Base-by-base conservation (phyloP, 1,140 invertebrate species). In the Trachymyrmex septentrionalis region DNA sequence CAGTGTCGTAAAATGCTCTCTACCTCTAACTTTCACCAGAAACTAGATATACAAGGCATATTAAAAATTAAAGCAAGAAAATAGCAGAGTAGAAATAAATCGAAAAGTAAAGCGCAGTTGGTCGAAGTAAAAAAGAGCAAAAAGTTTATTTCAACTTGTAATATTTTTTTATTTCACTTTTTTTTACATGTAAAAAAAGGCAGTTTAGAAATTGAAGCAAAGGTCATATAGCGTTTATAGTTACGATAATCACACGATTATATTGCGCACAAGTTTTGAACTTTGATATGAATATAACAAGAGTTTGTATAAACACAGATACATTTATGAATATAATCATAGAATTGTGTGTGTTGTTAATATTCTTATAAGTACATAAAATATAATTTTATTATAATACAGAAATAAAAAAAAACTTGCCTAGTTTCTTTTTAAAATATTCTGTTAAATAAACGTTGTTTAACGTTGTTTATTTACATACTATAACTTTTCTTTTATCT, bases 11-110 rank as follows among this genome's bases (percentile, higher is more conserved):
- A 64, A 24, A 48, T 64, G 21, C 19, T 44, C 5, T 48, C 0
- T 10, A n/a, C 27, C 5, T 48, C 2, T 12, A n/a, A 64, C 38
- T 77, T 78, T 78, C 61, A 78, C 19, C 24, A 44, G 44, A 78
- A 66, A 10, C 6, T 50, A 44, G n/a, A 7, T 44, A 6, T 75
- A 57, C 27, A 9, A 57, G 6, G 12, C 19, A 27, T 55, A 12
- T 44, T 4, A 50, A 19, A 61, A 61, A 44, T 12, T 44, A 44
- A 61, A 61, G 7, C 12, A 21, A 59, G 9, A 4, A 59, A 44
- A 34, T 24, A 3, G 3, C 16, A 44, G 3, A 24, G 9, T 16
- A 38, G 59, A 76, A 59, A 3, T 34, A 21, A 53, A 71, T 71
- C 5, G 27, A 21, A 38, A 55, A 75, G 12, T 24, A 16, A 50